Percentiles rank a stretch among this genome's conserved stretches.
Conservation (phyloP, 1,140 invertebrate genomes). For the Pseudomyrmex flavicornis region DNA sequence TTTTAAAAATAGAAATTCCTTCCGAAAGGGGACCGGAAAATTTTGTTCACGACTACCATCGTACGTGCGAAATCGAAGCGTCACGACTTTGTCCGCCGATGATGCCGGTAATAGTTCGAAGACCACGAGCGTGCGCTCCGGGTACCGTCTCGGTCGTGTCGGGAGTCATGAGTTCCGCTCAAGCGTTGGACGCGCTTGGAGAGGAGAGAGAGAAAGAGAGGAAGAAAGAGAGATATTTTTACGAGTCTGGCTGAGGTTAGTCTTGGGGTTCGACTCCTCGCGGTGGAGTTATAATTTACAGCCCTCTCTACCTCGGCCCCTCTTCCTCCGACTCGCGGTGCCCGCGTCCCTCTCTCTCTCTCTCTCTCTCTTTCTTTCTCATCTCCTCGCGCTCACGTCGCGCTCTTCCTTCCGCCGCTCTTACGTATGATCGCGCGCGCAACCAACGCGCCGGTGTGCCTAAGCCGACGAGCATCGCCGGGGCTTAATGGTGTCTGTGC, state of each 20-base stretch:
- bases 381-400: conserved; percentile 46
- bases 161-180: conserved; percentile 62
- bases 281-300: conserved; percentile 85
- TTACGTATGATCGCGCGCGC: conserved; percentile 67
- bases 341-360: conserved; percentile 9
- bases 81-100: conserved; percentile 43
- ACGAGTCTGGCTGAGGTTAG: conserved; percentile 83
- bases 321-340: conserved; percentile 14
- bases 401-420: conserved; percentile 41
- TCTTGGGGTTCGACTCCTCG: conserved; percentile 82
- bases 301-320: conserved; percentile 69
- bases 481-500: conserved; percentile 80
- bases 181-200: conserved; percentile 38
- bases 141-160: conserved; percentile 28
- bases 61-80: conserved; percentile 35
- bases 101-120: conserved; percentile 23
- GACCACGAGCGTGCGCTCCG: conserved; percentile 41
- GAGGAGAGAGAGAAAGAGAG: conserved; percentile 4
- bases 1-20: neutral
- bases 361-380: neutral
- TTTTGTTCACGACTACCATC: neutral
- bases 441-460: conserved; percentile 65
- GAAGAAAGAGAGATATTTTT: conserved; percentile 77
- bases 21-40: too few species aligned
- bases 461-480: conserved; percentile 54